Conservation (phyloP, 2,113 vertebrate genomes). For the Bujurquina vittata region DNA sequence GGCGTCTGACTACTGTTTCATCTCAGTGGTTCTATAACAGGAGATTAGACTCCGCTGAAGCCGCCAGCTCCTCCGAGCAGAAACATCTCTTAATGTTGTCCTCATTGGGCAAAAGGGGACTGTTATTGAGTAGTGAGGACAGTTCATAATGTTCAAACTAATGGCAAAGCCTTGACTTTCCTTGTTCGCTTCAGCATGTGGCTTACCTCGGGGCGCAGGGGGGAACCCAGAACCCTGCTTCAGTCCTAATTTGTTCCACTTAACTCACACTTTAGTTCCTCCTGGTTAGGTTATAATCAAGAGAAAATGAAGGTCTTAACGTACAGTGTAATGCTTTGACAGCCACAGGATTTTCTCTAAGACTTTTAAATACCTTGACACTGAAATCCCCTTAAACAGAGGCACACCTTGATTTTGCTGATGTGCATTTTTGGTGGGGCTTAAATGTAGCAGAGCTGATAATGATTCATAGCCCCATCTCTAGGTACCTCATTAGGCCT, state of each 20-base stretch:
- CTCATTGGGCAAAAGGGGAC: slow-evolving; percentile 41
- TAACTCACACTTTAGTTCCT: slow-evolving; percentile 43
- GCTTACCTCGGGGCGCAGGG: not conserved
- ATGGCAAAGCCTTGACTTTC: slow-evolving; percentile 14
- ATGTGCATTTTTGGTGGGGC: slow-evolving; percentile 58
- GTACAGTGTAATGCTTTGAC: slow-evolving; percentile 43
- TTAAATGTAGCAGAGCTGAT: slow-evolving; percentile 72
- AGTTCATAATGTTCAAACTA: slow-evolving; percentile 51
- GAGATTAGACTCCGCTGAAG: slow-evolving; percentile 58
- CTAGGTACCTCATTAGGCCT: slow-evolving; percentile 76
- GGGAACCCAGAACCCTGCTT: slow-evolving; percentile 16
- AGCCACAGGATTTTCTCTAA: slow-evolving; percentile 45
- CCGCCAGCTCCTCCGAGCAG: slow-evolving; percentile 46
- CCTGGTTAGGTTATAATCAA: slow-evolving; percentile 59
- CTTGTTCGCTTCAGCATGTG: slow-evolving; percentile 16
- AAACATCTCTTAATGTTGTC: slow-evolving; percentile 61
- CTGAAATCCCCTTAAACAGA: slow-evolving; percentile 46
- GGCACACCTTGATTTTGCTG: slow-evolving; percentile 64
- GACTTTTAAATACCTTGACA: slow-evolving; percentile 48
- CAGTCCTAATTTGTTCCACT: slow-evolving; percentile 64
- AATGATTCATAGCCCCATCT: slow-evolving; percentile 74
- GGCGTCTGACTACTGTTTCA: slow-evolving; percentile 70
- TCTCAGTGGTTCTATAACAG: slow-evolving; percentile 67
- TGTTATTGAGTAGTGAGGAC: slow-evolving; percentile 43
- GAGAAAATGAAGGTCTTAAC: slow-evolving; percentile 54